phyloP scores from a whole-genome alignment of 2,113 vertebrate species.

The Salminus brasiliensis region DNA sequence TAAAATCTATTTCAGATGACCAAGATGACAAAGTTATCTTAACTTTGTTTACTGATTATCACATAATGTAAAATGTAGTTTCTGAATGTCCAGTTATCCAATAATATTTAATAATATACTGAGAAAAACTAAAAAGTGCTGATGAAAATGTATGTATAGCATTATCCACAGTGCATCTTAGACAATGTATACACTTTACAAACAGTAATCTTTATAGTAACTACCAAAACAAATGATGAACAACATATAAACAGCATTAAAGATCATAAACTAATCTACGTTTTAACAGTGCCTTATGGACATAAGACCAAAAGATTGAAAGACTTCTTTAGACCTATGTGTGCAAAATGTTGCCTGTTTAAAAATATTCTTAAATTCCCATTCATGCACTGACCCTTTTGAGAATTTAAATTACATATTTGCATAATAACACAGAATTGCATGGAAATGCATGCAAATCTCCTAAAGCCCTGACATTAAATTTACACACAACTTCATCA shows the following conservation, averaged over 20 bases:
- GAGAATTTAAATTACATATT: background rate
- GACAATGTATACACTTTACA: background rate
- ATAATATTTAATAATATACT: too few relatives aligned
- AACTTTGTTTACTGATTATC: too few relatives aligned
- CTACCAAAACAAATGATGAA: background rate
- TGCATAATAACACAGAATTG: background rate
- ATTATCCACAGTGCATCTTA: background rate
- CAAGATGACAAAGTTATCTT: too few relatives aligned
- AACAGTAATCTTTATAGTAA: background rate
- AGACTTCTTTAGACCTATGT: background rate
- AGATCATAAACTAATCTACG: background rate
- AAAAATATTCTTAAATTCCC: background rate
- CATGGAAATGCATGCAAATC: background rate
- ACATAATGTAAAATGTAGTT: too few relatives aligned
- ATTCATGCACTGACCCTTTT: background rate
- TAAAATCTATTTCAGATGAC: too few relatives aligned
- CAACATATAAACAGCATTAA: background rate
- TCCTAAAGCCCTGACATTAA: background rate
- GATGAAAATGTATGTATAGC: background rate
- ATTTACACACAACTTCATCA: slow-evolving; percentile 46
- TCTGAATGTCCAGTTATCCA: too few relatives aligned
- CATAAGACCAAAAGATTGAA: too few relatives aligned
- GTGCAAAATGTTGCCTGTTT: background rate
- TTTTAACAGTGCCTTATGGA: background rate
- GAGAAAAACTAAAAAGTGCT: slow-evolving; percentile 18